Conservation (phyloP, 2,113 vertebrate species). For the Pangasianodon hypophthalmus region DNA sequence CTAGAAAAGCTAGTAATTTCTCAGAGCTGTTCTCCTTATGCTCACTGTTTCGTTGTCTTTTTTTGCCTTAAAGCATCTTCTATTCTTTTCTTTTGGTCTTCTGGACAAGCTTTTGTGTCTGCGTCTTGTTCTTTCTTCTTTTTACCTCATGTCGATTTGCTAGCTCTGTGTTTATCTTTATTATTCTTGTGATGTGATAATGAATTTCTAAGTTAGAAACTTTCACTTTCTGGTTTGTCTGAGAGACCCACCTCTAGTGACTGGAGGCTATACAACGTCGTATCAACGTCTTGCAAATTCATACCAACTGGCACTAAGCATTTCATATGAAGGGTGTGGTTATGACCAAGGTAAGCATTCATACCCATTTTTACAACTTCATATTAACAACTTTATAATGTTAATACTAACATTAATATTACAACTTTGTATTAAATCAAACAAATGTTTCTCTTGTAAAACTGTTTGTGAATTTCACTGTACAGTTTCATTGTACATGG, state of each 20-base stretch:
- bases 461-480: too few species aligned
- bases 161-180: neutral
- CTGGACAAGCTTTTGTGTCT: neutral
- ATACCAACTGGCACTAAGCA: neutral
- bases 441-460: too few species aligned
- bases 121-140: constrained; percentile 4
- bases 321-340: too few species aligned
- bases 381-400: too few species aligned
- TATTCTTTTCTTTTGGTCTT: neutral
- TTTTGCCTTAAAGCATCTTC: constrained; percentile 13
- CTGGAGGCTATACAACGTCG: neutral
- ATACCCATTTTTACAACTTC: too few species aligned
- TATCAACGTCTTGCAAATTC: neutral
- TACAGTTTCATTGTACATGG: too few species aligned
- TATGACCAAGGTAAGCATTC: too few species aligned
- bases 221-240: neutral
- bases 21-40: neutral
- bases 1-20: constrained; percentile 9
- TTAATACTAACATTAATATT: too few species aligned
- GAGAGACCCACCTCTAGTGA: neutral
- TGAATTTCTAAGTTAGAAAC: neutral
- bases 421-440: too few species aligned
- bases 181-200: neutral
- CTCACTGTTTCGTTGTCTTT: neutral
- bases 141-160: neutral